phyloP scores from a whole-genome alignment of 2,888 invertebrate genomes.

The Patella ulyssiponensis region DNA sequence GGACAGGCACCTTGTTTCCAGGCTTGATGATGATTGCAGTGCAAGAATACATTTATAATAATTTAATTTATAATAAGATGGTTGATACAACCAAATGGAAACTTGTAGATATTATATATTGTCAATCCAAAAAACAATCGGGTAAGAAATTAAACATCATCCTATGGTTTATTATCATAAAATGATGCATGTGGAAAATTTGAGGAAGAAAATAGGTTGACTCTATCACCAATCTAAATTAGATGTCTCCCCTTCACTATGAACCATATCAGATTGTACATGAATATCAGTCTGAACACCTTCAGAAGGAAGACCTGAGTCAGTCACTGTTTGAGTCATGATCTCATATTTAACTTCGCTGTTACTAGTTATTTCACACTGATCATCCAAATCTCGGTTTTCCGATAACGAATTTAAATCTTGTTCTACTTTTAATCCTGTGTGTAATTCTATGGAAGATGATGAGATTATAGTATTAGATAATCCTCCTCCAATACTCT shows the following conservation, averaged over 20 bases:
- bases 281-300: constrained; percentile 5
- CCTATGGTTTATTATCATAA: too few relatives aligned
- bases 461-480: neutral
- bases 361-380: neutral
- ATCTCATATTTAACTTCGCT: neutral
- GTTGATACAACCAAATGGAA: too few relatives aligned
- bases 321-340: neutral
- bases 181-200: too few relatives aligned
- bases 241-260: constrained; percentile 3
- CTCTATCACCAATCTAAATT: neutral
- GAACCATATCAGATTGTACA: constrained; percentile 3
- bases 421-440: neutral
- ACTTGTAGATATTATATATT: too few relatives aligned
- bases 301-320: neutral
- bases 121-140: too few relatives aligned
- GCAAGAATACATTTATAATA: too few relatives aligned
- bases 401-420: neutral
- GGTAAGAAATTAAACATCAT: too few relatives aligned
- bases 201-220: neutral
- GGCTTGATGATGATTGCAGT: too few relatives aligned
- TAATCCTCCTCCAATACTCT: constrained; percentile 24
- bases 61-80: too few relatives aligned
- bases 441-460: neutral
- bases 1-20: too few relatives aligned
- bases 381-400: constrained; percentile 1